Percentiles rank a stretch among this genome's conserved stretches.
phyloP scores from a whole-genome alignment of 2,797 vertebrate genomes.

The Balearica regulorum region DNA sequence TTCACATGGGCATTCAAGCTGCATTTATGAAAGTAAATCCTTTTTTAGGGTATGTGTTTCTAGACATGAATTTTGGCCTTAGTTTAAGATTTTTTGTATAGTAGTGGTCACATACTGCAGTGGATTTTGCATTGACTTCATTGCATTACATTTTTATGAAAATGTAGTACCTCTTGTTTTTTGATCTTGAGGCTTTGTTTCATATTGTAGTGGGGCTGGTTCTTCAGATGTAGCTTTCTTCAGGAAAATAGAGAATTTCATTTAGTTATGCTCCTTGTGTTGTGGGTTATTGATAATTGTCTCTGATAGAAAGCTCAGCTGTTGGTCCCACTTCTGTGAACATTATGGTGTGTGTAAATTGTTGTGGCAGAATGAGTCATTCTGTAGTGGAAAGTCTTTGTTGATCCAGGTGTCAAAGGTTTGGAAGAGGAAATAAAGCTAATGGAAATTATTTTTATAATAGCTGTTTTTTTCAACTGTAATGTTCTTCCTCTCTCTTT shows the following conservation, averaged over 20 bases:
- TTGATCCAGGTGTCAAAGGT: constrained; percentile 12
- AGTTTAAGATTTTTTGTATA: background rate
- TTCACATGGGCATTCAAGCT: background rate
- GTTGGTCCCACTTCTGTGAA: background rate
- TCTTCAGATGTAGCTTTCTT: background rate
- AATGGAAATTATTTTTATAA: background rate
- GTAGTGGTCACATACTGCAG: background rate
- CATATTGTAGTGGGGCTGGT: background rate
- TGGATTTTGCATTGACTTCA: background rate
- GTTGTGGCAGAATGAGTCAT: background rate
- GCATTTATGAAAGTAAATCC: background rate
- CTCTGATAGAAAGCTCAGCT: background rate
- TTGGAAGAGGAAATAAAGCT: constrained; percentile 6
- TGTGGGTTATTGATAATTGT: background rate
- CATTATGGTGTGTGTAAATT: background rate
- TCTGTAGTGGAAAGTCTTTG: background rate
- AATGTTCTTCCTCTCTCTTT: background rate
- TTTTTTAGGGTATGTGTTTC: background rate
- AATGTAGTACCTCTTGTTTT: background rate
- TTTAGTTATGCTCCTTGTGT: background rate
- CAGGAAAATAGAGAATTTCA: background rate
- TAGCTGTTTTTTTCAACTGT: background rate
- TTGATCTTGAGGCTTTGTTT: background rate
- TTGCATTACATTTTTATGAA: background rate
- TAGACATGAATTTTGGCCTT: background rate